Percentiles rank a stretch among this genome's conserved stretches.
Conservation (phyloP, 2,888 invertebrate genomes). For the Diaperis boleti region DNA sequence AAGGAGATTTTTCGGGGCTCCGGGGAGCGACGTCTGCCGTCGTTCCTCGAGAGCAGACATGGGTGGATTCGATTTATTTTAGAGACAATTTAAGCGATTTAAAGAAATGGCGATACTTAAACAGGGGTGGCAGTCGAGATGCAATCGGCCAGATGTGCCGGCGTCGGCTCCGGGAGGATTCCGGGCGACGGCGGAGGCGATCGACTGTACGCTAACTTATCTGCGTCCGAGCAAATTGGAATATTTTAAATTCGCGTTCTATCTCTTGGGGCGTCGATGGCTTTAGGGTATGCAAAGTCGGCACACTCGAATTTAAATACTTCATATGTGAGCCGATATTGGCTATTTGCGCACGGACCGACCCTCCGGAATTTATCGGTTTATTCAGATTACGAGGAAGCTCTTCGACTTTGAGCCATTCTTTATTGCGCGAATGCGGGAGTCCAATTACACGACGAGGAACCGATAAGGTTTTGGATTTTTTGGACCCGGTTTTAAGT, state of each 20-base stretch:
- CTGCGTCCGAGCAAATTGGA: conserved; percentile 63
- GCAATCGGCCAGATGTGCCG: conserved; percentile 50
- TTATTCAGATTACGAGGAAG: conserved; percentile 22
- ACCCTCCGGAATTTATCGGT: conserved; percentile 32
- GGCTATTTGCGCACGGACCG: conserved; percentile 41
- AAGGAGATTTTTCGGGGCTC: conserved; percentile 18
- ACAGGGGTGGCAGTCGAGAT: conserved; percentile 57
- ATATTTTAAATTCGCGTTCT: conserved; percentile 63
- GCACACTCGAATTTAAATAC: conserved; percentile 55
- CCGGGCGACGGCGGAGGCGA: conserved; percentile 39
- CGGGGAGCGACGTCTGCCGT: conserved; percentile 42
- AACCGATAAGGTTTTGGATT: too few relatives aligned
- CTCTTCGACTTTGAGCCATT: too few relatives aligned
- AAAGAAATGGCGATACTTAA: conserved; percentile 63
- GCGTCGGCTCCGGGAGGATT: conserved; percentile 33
- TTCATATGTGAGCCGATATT: conserved; percentile 55
- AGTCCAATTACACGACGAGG: too few relatives aligned
- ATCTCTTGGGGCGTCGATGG: conserved; percentile 54
- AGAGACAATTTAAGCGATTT: conserved; percentile 64
- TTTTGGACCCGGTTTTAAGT: too few relatives aligned
- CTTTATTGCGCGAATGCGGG: too few relatives aligned
- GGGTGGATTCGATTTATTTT: conserved; percentile 63
- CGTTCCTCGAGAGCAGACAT: conserved; percentile 47
- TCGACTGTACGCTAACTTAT: conserved; percentile 58
- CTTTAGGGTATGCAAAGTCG: conserved; percentile 51